Conservation (phyloP, 1,140 invertebrate genomes). For the Nasonia longicornis region DNA sequence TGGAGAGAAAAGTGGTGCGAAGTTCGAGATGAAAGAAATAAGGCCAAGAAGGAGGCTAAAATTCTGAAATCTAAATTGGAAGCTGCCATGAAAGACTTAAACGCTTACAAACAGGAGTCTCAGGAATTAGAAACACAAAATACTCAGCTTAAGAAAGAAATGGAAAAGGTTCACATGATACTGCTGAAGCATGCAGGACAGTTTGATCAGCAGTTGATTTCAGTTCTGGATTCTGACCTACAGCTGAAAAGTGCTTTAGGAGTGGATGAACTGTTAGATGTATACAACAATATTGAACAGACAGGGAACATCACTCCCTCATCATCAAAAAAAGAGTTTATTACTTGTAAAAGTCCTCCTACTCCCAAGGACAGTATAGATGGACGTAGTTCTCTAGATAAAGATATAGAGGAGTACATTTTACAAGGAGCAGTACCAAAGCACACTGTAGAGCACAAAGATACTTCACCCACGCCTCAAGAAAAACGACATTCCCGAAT, state of each 20-base stretch:
- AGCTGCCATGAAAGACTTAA: conserved; percentile 81
- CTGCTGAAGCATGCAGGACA: conserved; percentile 78
- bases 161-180: conserved; percentile 79
- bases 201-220: conserved; percentile 70
- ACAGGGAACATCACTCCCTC: conserved; percentile 46
- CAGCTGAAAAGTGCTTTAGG: conserved; percentile 61
- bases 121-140: conserved; percentile 84
- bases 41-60: conserved; percentile 88
- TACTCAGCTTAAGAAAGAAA: conserved; percentile 84
- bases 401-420: conserved; percentile 75
- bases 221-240: conserved; percentile 63
- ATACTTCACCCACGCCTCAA: conserved; percentile 51
- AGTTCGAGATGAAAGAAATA: conserved; percentile 86
- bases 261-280: conserved; percentile 62
- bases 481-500: conserved; percentile 53
- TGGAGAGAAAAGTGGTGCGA: conserved; percentile 98
- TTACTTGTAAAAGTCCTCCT: conserved; percentile 49
- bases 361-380: conserved; percentile 49
- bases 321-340: conserved; percentile 48
- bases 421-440: conserved; percentile 75
- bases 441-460: conserved; percentile 69
- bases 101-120: conserved; percentile 81
- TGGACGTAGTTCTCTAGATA: conserved; percentile 56
- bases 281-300: conserved; percentile 60
- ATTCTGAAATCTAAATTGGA: conserved; percentile 85